Evolutionary conservation across 1,140 invertebrate species (phyloP), one percentile per base, ranked within the genome.

Genomic region (Drosophila watanabei): DNA sequence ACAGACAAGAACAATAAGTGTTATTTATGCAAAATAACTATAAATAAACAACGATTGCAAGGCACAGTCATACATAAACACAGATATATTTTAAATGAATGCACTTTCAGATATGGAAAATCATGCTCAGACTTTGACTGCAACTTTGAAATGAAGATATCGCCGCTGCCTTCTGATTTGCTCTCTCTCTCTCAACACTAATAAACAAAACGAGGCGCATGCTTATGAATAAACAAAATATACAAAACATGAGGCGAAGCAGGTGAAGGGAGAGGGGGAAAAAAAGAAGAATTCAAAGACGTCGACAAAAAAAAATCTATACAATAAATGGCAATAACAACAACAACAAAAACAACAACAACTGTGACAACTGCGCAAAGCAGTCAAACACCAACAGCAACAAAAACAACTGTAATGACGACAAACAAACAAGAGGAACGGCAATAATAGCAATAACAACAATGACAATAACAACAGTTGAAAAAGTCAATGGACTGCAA

Each of bases 401-500:
- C 46, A 82, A 37, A n/a, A 41, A 57, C 24, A 43, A 24, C 32
- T 75, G 35, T 16, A 46, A 32, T 20, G 45, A 63, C 33, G 33
- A 8, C 20, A 68, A 68, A 69, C 63, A 45, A 71, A 56, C 60
- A 59, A 70, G 66, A 43, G 52, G 60, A 71, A 59, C 43, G 32
- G 18, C 60, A 69, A 65, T 65, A 45, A 18, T 48, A 10, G 20
- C 41, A 61, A 63, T 45, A 72, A 70, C 54, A 65, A 51, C 60
- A 71, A 65, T 37, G 52, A 24, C 32, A 77, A 76, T 60, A 80
- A 70, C 57, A 79, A 86, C 63, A 46, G 81, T 80, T 79, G 82
- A 61, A 82, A 82, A 80, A 87, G 83, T 87, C 83, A 87, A 87
- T 87, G 83, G 84, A 87, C 84, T 87, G 84, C 84, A 87, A 72